phyloP scores from a whole-genome alignment of 2,888 invertebrate genomes.

The Ceraclea dissimilis region DNA sequence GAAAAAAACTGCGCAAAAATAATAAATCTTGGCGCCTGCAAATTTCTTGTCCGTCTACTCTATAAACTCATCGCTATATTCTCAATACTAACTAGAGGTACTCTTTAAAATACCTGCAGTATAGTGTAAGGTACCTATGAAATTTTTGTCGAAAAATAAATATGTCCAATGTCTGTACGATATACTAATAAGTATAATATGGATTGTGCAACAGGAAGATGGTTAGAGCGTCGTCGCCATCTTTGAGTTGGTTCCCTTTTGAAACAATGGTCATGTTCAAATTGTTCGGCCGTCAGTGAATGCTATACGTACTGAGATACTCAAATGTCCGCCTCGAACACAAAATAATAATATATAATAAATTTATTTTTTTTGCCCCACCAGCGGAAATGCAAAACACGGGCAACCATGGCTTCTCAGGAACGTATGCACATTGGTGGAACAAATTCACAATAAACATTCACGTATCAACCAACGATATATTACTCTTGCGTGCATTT shows the following conservation, averaged over 20 bases:
- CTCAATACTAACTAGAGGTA: conserved; percentile 3
- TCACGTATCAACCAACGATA: too few relatives aligned
- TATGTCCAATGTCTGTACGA: conserved; percentile 11
- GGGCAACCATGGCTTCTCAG: conserved; percentile 1
- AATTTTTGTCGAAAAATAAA: conserved; percentile 19
- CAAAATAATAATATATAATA: conserved; percentile 9
- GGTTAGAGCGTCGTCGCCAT: conserved; percentile 16
- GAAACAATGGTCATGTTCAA: conserved; percentile 24
- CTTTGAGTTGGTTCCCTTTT: conserved; percentile 19
- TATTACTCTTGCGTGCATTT: too few relatives aligned
- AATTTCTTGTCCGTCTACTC: conserved; percentile 22
- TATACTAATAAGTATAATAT: not conserved
- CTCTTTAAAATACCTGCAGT: not conserved
- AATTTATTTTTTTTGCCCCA: conserved; percentile 17
- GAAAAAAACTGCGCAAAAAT: conserved; percentile 13
- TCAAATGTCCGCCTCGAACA: conserved; percentile 15
- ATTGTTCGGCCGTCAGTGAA: conserved; percentile 18
- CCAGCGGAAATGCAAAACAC: conserved; percentile 22
- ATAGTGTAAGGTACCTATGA: not conserved
- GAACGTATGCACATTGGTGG: not conserved
- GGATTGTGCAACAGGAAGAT: conserved; percentile 6
- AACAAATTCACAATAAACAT: not conserved
- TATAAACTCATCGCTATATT: conserved; percentile 13
- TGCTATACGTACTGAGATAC: not conserved
- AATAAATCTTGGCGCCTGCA: conserved; percentile 24